phyloP scores from a whole-genome alignment of 2,888 invertebrate species.

The Cheilosia variabilis region DNA sequence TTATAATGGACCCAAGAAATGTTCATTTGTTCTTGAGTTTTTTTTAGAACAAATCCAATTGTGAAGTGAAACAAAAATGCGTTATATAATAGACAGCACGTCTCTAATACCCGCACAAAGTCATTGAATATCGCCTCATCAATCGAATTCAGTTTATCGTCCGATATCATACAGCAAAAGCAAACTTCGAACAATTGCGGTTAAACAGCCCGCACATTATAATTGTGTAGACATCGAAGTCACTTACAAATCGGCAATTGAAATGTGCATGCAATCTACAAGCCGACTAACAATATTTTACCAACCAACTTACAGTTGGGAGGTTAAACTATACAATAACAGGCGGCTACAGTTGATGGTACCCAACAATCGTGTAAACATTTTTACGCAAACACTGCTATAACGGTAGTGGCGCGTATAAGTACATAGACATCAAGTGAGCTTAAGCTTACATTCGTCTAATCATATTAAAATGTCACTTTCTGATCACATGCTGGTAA shows the following conservation, averaged over 20 bases:
- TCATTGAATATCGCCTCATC: neutral
- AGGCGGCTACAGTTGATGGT: slow-evolving; percentile 1
- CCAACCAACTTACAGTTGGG: slow-evolving; percentile 2
- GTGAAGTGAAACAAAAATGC: too few relatives aligned
- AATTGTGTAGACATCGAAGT: slow-evolving; percentile 10
- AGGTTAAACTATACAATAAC: slow-evolving; percentile 22
- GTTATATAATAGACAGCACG: too few relatives aligned
- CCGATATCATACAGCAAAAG: neutral
- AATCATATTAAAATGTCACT: slow-evolving; percentile 2
- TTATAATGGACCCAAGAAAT: too few relatives aligned
- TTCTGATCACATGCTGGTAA: neutral
- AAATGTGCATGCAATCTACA: slow-evolving; percentile 15
- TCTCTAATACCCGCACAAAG: too few relatives aligned
- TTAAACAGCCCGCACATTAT: neutral
- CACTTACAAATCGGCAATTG: slow-evolving; percentile 2
- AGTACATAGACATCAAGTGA: slow-evolving; percentile 30
- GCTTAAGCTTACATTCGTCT: slow-evolving; percentile 32
- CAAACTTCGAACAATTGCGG: neutral
- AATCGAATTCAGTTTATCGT: neutral
- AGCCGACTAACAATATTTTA: slow-evolving; percentile 3
- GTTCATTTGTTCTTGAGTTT: too few relatives aligned
- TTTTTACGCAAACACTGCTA: neutral
- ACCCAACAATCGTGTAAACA: slow-evolving; percentile 17
- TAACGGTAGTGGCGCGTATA: slow-evolving; percentile 2
- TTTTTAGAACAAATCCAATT: too few relatives aligned